Evolutionary conservation across 2,888 invertebrate species (phyloP), one percentile per base, ranked within the genome.

Genomic region (Rhamphomyia laevipes): DNA sequence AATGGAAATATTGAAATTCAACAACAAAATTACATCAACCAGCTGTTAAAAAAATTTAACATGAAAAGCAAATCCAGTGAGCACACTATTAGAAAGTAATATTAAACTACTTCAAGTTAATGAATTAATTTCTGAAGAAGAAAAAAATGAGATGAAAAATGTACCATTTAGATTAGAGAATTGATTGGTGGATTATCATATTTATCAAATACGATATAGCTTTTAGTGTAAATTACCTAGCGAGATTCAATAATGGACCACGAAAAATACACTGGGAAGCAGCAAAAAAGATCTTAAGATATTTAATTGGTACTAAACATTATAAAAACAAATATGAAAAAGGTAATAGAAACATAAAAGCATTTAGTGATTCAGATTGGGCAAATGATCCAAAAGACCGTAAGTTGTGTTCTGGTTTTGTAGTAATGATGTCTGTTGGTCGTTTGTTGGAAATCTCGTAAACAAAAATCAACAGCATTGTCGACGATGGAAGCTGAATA

Each of bases 31-130:
- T 38, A 38, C 16, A 38, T 38, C 2, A 9, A 38, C 2, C 10
- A 38, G n/a, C 4, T 38, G 4, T 16, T 37, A 15, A 4, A 37
- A 4, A 37, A 4, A 37, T 51, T 51, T 51, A 51, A 47, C 16
- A 53, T 53, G 53, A n/a, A 43, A 52, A 16, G 49, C 52, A 45
- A 52, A 54, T 43, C 2, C 12, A 12, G 37, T 47, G 17, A 9
- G 12, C 21, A 50, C 47, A 7, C 43, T 49, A 16, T 43, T 53
- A 33, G 49, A 51, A 42, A 49, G 45, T 18, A 38, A 45, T 12
- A 41, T 21, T 7, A 41, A 41, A 21, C 7, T 21, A 41, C n/a
- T 41, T 18, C 41, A 41, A 41, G 12, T 41, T 23, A 7, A 41
- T 18, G 41, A 21, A 13, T 43, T 46, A 47, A 45, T 27, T 30